Evolutionary conservation across 2,113 vertebrate species (phyloP).

Genomic region (Boulengeromyrus knoepffleri): DNA sequence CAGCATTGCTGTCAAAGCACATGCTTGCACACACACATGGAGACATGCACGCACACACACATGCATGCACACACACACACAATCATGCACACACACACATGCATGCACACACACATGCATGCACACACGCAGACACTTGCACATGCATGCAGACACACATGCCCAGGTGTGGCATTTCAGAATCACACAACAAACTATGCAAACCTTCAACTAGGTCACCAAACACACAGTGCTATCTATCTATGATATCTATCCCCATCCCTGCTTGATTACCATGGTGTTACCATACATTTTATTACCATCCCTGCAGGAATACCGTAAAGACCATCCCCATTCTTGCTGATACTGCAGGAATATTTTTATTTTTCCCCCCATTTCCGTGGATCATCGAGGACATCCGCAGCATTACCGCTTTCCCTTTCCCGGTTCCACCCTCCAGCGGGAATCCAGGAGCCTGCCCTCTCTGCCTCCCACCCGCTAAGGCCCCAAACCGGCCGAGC

Average conservation of each 20-base stretch:
- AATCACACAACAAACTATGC: not conserved
- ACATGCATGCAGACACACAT: not conserved
- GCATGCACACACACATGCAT: fast-evolving
- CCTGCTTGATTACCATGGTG: not conserved
- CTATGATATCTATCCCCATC: not conserved
- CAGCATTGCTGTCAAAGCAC: not conserved
- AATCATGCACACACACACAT: not conserved
- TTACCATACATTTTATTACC: not conserved
- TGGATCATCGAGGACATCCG: not conserved
- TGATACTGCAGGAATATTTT: not conserved
- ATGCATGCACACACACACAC: not conserved
- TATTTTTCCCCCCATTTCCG: not conserved
- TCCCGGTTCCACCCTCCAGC: too few relatives aligned
- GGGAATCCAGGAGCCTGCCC: too few relatives aligned
- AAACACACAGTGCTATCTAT: not conserved
- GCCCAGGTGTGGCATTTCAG: not conserved
- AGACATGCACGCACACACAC: not conserved
- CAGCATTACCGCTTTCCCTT: not conserved
- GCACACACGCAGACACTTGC: not conserved
- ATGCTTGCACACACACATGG: not conserved
- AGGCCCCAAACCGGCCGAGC: too few relatives aligned
- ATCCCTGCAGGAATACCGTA: not conserved
- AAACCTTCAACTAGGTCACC: not conserved
- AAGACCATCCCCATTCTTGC: not conserved
- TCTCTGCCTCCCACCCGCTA: too few relatives aligned